A percentile compares a stretch with the other conserved stretches of the same genome.
phyloP scores from a whole-genome alignment of 2,113 vertebrate species.

The Chunga burmeisteri region DNA sequence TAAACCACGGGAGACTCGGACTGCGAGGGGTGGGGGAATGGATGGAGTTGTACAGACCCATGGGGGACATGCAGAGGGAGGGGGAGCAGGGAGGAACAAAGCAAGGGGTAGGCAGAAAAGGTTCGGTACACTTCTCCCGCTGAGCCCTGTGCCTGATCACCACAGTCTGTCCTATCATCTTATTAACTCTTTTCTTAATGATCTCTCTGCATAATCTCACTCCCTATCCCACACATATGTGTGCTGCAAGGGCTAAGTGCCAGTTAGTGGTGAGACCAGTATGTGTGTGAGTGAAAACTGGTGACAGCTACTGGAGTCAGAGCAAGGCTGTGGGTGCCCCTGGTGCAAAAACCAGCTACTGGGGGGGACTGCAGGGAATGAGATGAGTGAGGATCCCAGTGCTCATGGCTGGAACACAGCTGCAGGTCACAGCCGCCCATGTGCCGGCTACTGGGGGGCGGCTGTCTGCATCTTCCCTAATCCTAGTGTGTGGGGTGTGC shows the following conservation, averaged over 20 bases:
- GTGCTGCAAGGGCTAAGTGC: not conserved
- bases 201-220: not conserved
- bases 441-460: not conserved
- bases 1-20: not conserved
- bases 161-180: not conserved
- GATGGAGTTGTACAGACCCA: too few species aligned
- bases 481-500: too few species aligned
- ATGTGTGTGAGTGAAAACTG: not conserved
- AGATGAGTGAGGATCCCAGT: rapidly evolving
- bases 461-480: not conserved
- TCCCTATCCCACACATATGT: not conserved
- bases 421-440: rapidly evolving
- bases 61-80: not conserved
- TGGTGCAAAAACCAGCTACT: not conserved
- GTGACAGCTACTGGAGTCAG: not conserved
- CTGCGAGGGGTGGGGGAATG: not conserved
- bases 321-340: too few species aligned
- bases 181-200: not conserved
- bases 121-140: not conserved
- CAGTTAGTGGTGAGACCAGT: not conserved
- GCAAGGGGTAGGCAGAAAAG: not conserved
- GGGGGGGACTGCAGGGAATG: not conserved
- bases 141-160: not conserved
- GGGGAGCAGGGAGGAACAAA: not conserved
- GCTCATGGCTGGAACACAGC: rapidly evolving